phyloP scores from a whole-genome alignment of 2,797 vertebrate species.

The Capromys pilorides region DNA sequence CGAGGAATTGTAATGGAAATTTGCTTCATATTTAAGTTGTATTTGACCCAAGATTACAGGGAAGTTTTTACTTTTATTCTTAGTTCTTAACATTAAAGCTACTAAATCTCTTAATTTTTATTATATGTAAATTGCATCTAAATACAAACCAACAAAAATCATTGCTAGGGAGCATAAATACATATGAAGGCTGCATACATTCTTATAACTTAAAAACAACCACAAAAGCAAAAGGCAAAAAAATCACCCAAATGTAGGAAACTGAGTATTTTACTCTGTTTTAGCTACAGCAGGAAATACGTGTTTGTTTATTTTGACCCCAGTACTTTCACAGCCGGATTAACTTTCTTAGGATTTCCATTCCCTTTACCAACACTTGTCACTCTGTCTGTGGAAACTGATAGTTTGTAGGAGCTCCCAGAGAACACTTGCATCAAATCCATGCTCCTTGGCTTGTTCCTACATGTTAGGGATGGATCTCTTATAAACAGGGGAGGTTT shows the following conservation, averaged over 20 bases:
- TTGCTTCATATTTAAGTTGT: constrained; percentile 51
- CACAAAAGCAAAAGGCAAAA: neutral
- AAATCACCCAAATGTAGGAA: constrained; percentile 59
- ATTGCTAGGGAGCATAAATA: constrained; percentile 17
- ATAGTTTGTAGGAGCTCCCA: constrained; percentile 36
- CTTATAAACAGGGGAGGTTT: neutral
- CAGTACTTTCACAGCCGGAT: constrained; percentile 54
- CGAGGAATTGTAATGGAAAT: constrained; percentile 26
- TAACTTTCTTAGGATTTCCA: constrained; percentile 53
- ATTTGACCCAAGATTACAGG: constrained; percentile 51
- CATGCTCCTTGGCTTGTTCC: neutral
- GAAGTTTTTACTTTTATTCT: constrained; percentile 37
- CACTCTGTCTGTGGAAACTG: constrained; percentile 39
- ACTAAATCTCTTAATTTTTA: constrained; percentile 48
- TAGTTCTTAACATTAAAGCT: constrained; percentile 20
- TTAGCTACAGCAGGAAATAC: constrained; percentile 62
- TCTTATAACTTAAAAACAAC: constrained; percentile 47
- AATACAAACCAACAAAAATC: constrained; percentile 44
- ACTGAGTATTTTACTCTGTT: constrained; percentile 14
- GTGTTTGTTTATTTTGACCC: constrained; percentile 49
- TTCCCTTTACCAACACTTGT: neutral
- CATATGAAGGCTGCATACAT: constrained; percentile 33
- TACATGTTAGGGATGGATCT: neutral
- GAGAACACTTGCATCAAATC: neutral
- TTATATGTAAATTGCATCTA: constrained; percentile 48